Evolutionary conservation across 2,888 invertebrate genomes (phyloP).

Genomic region (Elmis aenea): DNA sequence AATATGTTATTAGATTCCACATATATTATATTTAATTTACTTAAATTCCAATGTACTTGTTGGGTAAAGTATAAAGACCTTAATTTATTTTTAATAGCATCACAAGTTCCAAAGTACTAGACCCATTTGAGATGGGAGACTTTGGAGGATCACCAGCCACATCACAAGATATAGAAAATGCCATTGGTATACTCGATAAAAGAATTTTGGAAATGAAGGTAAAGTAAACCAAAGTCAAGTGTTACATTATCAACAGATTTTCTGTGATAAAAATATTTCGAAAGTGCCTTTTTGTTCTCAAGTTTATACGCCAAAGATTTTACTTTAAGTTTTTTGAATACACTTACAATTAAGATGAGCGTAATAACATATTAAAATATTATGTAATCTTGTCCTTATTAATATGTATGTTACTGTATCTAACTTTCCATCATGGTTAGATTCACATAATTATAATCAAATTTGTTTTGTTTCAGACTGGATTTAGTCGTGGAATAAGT

Average conservation of each 20-base stretch:
- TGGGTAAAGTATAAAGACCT: too few species aligned
- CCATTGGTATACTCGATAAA: constrained; percentile 75
- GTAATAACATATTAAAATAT: too few species aligned
- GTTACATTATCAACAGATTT: too few species aligned
- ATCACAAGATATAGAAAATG: constrained; percentile 62
- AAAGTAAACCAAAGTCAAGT: constrained; percentile 30
- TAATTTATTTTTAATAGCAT: constrained; percentile 22
- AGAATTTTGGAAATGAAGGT: constrained; percentile 85
- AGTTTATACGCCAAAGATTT: constrained; percentile 14
- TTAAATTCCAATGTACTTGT: too few species aligned
- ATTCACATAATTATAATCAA: constrained; percentile 1
- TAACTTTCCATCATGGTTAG: too few species aligned
- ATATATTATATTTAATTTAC: too few species aligned
- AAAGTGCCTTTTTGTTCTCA: constrained; percentile 8
- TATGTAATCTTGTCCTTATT: background rate
- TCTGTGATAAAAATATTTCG: too few species aligned
- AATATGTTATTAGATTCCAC: too few species aligned
- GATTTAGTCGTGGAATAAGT: constrained; percentile 80
- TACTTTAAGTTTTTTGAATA: constrained; percentile 6
- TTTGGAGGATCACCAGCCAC: constrained; percentile 52
- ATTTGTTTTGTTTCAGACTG: constrained; percentile 62
- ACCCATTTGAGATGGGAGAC: constrained; percentile 84
- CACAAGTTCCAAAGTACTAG: constrained; percentile 50
- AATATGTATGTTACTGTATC: too few species aligned
- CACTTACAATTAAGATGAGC: too few species aligned